Base-by-base conservation (phyloP, 2,888 invertebrate genomes). In the Lasioglossum vierecki region DNA sequence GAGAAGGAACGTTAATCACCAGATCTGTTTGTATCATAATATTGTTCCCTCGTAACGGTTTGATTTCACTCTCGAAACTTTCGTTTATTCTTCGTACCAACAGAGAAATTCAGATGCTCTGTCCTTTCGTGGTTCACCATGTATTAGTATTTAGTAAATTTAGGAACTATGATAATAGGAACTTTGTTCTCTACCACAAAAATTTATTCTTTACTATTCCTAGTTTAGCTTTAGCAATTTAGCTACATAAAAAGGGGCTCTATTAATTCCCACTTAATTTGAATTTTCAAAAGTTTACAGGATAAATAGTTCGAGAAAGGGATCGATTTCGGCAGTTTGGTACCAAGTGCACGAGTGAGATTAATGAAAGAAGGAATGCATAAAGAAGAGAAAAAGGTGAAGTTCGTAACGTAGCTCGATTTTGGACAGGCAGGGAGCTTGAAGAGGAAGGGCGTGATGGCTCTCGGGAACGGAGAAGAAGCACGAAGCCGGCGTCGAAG, bases 401-500 rank as follows among this genome's bases (percentile, higher is more conserved):
- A 35, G 18, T 49, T 74, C 44, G 63, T 49, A 63, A 22, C 18
- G 81, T 11, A 49, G 44, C 44, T 79, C 46, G 79, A 44, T 63
- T 79, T 86, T 80, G 80, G 79, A 76, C 75, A 73, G n/a, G 66
- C 4, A 30, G 57, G 83, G 83, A 84, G 80, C 85, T 84, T 88
- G 74, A 49, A 68, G 74, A 76, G 46, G 82, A 30, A 85, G 86
- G 73, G 79, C 83, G 82, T 86, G 78, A 83, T 77, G 82, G 80
- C 79, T 86, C 88, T 82, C 72, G 76, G 80, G 86, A 83, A 83
- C 76, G 57, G 81, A 84, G 88, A 84, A 89, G 84, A 86, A 89
- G 84, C 85, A 87, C 88, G 87, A 72, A 85, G 85, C 82, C 82
- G 86, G 86, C 88, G 86, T 87, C 83, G 82, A 84, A 91, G 91